These are phyloP conservation scores for Myotis davidii DNA, from an alignment of 2,113 vertebrate genomes.

Conservation along the genomic window DNA sequence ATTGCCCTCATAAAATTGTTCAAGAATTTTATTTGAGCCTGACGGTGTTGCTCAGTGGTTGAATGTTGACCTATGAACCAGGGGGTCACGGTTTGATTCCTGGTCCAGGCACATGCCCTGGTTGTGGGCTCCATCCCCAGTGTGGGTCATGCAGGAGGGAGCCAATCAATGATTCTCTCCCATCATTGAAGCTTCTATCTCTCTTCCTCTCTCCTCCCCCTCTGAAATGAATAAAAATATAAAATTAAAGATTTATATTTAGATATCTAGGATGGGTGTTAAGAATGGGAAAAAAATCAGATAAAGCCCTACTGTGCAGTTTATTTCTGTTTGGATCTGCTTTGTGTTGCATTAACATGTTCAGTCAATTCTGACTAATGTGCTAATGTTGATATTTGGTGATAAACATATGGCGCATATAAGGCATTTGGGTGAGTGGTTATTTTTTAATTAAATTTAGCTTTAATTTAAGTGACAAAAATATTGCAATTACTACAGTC, in stretches of 20 bases:
- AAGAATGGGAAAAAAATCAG: not conserved
- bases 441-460: constrained; percentile 15
- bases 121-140: too few relatives aligned
- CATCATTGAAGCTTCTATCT: too few relatives aligned
- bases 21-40: not conserved
- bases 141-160: too few relatives aligned
- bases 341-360: not conserved
- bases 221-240: too few relatives aligned
- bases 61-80: too few relatives aligned
- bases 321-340: not conserved
- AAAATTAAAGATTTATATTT: not conserved
- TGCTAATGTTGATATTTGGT: not conserved
- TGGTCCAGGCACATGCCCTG: too few relatives aligned
- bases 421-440: not conserved
- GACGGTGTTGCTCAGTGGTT: not conserved
- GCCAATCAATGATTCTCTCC: too few relatives aligned
- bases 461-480: constrained; percentile 31
- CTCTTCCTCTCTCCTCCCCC: too few relatives aligned
- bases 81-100: too few relatives aligned
- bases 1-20: not conserved
- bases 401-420: not conserved
- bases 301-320: not conserved
- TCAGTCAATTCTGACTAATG: not conserved
- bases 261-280: not conserved
- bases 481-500: not conserved